Evolutionary conservation across 1,140 invertebrate genomes (phyloP).

Genomic region (Apis mellifera): DNA sequence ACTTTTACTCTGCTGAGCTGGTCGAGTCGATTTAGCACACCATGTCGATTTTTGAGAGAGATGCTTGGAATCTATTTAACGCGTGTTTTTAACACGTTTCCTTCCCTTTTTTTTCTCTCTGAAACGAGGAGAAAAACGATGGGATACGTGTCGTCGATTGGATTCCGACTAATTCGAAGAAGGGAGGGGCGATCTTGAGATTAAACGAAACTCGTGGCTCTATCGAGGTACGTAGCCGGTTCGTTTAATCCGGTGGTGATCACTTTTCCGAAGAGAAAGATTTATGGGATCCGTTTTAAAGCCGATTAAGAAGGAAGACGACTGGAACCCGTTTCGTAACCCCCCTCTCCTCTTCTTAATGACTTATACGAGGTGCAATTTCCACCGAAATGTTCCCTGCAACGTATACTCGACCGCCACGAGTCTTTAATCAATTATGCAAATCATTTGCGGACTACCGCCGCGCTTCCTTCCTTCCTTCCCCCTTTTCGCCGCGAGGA

Average conservation of each 20-base stretch:
- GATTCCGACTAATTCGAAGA: background rate
- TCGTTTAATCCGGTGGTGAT: background rate
- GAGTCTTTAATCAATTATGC: constrained; percentile 81
- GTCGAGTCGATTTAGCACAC: too few relatives aligned
- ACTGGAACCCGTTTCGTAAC: constrained; percentile 35
- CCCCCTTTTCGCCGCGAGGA: constrained; percentile 33
- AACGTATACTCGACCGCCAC: constrained; percentile 38
- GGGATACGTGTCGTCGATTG: background rate
- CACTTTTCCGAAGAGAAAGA: background rate
- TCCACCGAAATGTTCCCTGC: background rate
- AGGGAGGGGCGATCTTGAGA: background rate
- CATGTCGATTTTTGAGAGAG: too few relatives aligned
- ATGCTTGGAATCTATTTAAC: too few relatives aligned
- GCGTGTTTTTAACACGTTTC: too few relatives aligned
- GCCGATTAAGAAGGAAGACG: constrained; percentile 33
- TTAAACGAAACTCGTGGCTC: background rate
- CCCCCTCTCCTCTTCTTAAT: constrained; percentile 32
- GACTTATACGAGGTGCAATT: constrained; percentile 52
- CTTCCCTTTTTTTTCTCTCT: too few relatives aligned
- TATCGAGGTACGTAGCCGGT: background rate
- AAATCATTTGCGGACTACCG: constrained; percentile 75
- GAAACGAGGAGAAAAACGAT: too few relatives aligned
- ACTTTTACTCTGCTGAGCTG: too few relatives aligned
- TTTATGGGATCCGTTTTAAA: constrained; percentile 21
- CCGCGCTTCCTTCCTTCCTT: constrained; percentile 46